Percentiles rank a stretch among this genome's conserved stretches.
Evolutionary conservation across 2,888 invertebrate genomes (phyloP).

Genomic region (Ectobius pallidus): DNA sequence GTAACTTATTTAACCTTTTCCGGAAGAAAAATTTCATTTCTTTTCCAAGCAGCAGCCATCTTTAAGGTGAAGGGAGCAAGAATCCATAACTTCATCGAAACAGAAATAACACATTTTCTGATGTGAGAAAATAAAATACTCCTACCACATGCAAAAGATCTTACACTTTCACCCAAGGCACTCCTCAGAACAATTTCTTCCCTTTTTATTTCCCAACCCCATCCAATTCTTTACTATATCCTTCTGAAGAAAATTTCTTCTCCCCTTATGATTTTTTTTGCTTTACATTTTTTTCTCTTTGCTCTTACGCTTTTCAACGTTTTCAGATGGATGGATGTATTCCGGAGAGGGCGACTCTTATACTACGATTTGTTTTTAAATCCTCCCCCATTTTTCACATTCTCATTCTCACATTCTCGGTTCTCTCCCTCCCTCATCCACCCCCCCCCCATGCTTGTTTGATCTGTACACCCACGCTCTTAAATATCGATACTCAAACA

Average conservation of each 20-base stretch:
- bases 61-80: not conserved
- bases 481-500: no score
- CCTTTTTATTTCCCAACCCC: not conserved
- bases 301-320: slow-evolving; percentile 20
- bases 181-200: not conserved
- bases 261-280: not conserved
- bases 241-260: slow-evolving; percentile 15
- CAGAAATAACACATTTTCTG: slow-evolving; percentile 30
- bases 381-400: no score
- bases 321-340: slow-evolving; percentile 28
- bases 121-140: slow-evolving; percentile 30
- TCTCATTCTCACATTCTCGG: no score
- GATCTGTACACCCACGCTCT: no score
- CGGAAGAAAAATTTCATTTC: no score
- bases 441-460: not conserved
- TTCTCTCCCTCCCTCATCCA: not conserved
- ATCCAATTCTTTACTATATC: slow-evolving; percentile 4
- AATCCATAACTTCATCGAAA: slow-evolving; percentile 15
- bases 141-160: not conserved
- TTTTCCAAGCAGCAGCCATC: no score
- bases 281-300: not conserved
- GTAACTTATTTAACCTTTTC: no score
- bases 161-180: slow-evolving; percentile 3
- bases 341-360: slow-evolving; percentile 8
- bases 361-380: slow-evolving; percentile 20